Conservation (phyloP, 2,797 vertebrate genomes). For the Threskiornis aethiopicus region DNA sequence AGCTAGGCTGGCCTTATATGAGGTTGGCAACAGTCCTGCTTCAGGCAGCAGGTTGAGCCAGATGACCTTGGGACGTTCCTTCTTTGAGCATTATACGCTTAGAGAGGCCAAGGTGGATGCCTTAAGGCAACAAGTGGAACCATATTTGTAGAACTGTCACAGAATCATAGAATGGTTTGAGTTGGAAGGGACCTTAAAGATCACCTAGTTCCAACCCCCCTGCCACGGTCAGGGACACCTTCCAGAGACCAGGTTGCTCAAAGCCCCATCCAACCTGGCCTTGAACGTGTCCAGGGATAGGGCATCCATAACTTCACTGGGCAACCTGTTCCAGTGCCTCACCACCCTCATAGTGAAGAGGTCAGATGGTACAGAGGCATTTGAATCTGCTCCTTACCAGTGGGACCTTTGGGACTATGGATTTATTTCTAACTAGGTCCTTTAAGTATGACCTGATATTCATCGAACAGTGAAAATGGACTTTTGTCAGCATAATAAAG, state of each 20-base stretch:
- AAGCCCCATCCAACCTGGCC: no score
- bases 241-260: no score
- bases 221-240: no score
- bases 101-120: neutral
- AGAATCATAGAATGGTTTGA: no score
- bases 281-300: no score
- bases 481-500: neutral
- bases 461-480: neutral
- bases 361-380: neutral
- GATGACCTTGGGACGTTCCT: neutral
- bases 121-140: neutral
- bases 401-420: neutral
- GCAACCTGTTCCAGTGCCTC: no score
- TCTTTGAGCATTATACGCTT: neutral
- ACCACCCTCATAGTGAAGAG: no score
- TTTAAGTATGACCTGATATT: neutral
- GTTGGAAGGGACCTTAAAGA: no score
- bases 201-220: no score
- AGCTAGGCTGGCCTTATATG: neutral
- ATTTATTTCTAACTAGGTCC: neutral
- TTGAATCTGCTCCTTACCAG: neutral
- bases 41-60: neutral
- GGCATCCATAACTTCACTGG: no score
- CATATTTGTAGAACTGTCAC: neutral
- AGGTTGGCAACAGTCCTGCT: rapidly evolving